Evolutionary conservation across 1,140 invertebrate species (phyloP).

Genomic region (Caenorhabditis briggsae): DNA sequence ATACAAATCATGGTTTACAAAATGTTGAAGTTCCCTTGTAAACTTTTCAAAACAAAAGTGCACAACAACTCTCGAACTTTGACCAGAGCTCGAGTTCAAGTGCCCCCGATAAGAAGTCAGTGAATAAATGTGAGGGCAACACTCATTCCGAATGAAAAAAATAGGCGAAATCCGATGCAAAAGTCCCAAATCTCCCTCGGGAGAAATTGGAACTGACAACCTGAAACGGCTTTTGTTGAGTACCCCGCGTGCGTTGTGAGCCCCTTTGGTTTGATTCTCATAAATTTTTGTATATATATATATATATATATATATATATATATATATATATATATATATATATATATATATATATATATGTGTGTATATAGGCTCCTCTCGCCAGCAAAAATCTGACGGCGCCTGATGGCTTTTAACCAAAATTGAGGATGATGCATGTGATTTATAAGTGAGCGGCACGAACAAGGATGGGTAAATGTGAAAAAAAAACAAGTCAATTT

Average conservation of each 20-base stretch:
- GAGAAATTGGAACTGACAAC: slow-evolving; percentile 56
- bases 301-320: background rate
- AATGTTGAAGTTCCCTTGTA: too few relatives aligned
- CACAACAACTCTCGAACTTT: too few relatives aligned
- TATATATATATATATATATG: background rate
- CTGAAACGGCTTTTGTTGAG: slow-evolving; percentile 52
- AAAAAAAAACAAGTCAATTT: slow-evolving; percentile 21
- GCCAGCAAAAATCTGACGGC: background rate
- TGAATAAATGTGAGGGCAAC: slow-evolving; percentile 13
- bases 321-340: background rate
- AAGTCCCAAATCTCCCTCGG: slow-evolving; percentile 50
- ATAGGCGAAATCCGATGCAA: slow-evolving; percentile 1
- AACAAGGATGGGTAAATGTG: slow-evolving; percentile 11
- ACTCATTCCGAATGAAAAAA: slow-evolving; percentile 14
- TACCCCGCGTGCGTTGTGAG: background rate
- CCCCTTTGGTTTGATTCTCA: slow-evolving; percentile 2
- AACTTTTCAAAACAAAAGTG: too few relatives aligned
- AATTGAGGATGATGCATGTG: slow-evolving; percentile 55
- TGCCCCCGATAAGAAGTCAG: background rate
- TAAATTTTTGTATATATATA: background rate
- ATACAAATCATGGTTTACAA: too few relatives aligned
- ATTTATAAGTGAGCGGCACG: slow-evolving; percentile 32
- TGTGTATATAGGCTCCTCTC: too few relatives aligned
- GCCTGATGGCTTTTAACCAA: slow-evolving; percentile 45
- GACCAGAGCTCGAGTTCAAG: background rate